phyloP scores from a whole-genome alignment of 1,140 invertebrate genomes.

The Zophobas atratus region DNA sequence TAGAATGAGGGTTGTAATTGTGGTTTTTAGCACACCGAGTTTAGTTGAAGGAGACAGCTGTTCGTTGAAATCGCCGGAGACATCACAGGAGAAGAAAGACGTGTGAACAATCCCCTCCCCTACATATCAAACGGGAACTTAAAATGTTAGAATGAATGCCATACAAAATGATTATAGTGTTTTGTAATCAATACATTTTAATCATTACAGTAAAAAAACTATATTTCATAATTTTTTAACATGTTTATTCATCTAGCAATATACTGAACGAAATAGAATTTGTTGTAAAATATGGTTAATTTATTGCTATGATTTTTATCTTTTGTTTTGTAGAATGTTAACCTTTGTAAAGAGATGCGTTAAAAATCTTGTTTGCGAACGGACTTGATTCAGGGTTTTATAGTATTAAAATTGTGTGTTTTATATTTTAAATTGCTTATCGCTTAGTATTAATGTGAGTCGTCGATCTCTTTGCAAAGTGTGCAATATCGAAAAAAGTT shows the following conservation, averaged over 20 bases:
- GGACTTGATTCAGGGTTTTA: conserved; percentile 48
- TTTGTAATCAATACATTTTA: conserved; percentile 63
- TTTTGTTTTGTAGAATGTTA: conserved; percentile 46
- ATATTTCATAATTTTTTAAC: conserved; percentile 54
- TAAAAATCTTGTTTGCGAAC: conserved; percentile 10
- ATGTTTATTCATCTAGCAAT: conserved; percentile 59
- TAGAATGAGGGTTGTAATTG: background rate
- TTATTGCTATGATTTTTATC: conserved; percentile 50
- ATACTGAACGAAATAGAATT: conserved; percentile 51
- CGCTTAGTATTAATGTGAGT: conserved; percentile 51
- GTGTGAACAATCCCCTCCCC: conserved; percentile 55
- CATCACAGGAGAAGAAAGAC: conserved; percentile 36
- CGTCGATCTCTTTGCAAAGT: conserved; percentile 52
- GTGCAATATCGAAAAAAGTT: conserved; percentile 54
- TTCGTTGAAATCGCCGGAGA: conserved; percentile 22
- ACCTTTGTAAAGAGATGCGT: conserved; percentile 47
- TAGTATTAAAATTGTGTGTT: conserved; percentile 49
- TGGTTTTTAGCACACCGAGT: conserved; percentile 12
- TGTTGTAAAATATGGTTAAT: conserved; percentile 45
- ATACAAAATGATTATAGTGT: conserved; percentile 61
- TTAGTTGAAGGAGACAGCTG: conserved; percentile 14
- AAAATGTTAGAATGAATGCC: conserved; percentile 56
- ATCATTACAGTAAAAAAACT: conserved; percentile 54
- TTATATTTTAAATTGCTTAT: conserved; percentile 51
- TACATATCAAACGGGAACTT: conserved; percentile 59